Evolutionary conservation across 2,797 vertebrate species (phyloP).

Genomic region (Labeo calbasu): DNA sequence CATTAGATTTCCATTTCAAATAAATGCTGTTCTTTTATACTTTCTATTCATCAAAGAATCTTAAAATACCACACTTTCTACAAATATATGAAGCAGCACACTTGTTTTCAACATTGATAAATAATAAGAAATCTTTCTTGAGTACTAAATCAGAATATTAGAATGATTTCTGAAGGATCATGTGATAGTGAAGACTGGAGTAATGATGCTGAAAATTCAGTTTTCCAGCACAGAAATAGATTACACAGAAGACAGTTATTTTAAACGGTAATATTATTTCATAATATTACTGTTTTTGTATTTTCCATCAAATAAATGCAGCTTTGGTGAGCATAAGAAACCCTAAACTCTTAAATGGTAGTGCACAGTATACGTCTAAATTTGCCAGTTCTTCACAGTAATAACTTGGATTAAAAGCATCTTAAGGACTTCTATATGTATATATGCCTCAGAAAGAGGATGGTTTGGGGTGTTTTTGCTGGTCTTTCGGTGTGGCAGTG

Average conservation of each 20-base stretch:
- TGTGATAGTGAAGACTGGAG: neutral
- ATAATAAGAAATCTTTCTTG: neutral
- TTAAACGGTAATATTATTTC: neutral
- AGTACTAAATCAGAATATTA: neutral
- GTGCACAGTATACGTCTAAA: neutral
- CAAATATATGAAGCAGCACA: neutral
- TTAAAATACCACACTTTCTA: too few relatives aligned
- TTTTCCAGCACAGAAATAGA: neutral
- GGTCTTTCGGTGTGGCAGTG: constrained; percentile 23
- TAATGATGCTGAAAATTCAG: neutral
- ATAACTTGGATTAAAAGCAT: neutral
- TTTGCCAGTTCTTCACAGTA: neutral
- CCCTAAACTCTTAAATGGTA: neutral
- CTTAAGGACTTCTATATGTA: neutral
- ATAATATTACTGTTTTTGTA: neutral
- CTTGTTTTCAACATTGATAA: neutral
- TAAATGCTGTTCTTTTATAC: too few relatives aligned
- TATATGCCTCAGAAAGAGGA: neutral
- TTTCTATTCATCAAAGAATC: too few relatives aligned
- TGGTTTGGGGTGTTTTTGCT: constrained; percentile 29
- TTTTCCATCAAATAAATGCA: neutral
- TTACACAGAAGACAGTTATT: too few relatives aligned
- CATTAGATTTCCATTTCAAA: neutral
- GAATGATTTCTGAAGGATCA: neutral
- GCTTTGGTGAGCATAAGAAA: neutral